These are phyloP conservation scores for Furnarius figulus DNA, from an alignment of 2,113 vertebrate species.

Conservation along the genomic window DNA sequence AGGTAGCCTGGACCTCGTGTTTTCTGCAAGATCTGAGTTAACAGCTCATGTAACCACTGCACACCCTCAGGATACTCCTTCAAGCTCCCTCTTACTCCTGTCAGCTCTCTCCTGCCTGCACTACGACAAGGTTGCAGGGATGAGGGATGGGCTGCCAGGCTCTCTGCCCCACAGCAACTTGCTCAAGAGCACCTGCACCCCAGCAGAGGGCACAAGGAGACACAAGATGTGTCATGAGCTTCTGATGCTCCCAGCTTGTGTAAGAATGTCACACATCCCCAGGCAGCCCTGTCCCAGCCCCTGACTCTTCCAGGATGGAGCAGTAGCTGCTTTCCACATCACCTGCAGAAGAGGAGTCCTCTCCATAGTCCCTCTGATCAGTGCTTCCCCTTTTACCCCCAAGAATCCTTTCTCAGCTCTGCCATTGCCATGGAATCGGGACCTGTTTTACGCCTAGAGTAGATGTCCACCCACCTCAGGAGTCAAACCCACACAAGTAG, in stretches of 20 bases:
- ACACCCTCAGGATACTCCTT: not conserved
- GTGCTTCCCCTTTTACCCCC: not conserved
- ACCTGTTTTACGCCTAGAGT: not conserved
- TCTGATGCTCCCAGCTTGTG: not conserved
- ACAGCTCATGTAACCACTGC: rapidly evolving
- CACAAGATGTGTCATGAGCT: not conserved
- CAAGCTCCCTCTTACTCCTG: not conserved
- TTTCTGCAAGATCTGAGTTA: not conserved
- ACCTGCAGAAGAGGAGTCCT: not conserved
- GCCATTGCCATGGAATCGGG: not conserved
- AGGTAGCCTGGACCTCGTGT: rapidly evolving
- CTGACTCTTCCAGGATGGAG: not conserved
- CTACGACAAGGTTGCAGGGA: not conserved
- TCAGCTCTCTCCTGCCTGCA: not conserved
- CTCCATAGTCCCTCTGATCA: not conserved
- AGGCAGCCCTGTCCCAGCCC: not conserved
- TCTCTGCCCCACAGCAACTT: not conserved
- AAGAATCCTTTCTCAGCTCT: not conserved
- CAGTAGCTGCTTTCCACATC: not conserved
- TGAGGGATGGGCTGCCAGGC: not conserved
- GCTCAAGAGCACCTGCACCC: rapidly evolving
- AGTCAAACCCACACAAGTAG: not conserved
- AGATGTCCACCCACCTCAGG: not conserved
- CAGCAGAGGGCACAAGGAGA: not conserved
- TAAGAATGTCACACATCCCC: not conserved